Evolutionary conservation across 2,888 invertebrate genomes (phyloP).

Genomic region (Ophion ventricosus): DNA sequence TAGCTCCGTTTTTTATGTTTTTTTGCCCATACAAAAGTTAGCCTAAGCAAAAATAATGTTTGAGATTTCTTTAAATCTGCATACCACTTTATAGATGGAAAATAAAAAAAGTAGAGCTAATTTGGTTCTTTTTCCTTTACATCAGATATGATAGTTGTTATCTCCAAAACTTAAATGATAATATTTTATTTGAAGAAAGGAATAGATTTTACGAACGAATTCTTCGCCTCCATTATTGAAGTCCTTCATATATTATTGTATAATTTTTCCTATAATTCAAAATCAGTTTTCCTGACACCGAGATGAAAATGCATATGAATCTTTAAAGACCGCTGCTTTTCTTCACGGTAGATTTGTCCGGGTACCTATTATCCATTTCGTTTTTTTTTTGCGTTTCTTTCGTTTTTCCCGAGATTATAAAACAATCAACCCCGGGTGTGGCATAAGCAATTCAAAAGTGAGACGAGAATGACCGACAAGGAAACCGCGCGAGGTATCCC

Average conservation of each 20-base stretch:
- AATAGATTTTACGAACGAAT: too few species aligned
- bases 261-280: background rate
- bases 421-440: conserved; percentile 36
- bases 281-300: background rate
- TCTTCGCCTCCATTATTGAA: background rate
- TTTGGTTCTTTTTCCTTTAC: too few species aligned
- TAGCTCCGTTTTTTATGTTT: too few species aligned
- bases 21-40: too few species aligned
- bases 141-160: too few species aligned
- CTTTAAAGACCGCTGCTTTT: conserved; percentile 16
- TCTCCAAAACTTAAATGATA: too few species aligned
- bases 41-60: too few species aligned
- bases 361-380: conserved; percentile 31
- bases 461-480: conserved; percentile 35
- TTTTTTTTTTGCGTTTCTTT: conserved; percentile 32
- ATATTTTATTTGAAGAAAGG: too few species aligned
- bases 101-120: too few species aligned
- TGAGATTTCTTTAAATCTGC: too few species aligned
- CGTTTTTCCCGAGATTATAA: conserved; percentile 44
- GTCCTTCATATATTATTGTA: background rate
- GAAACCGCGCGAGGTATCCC: conserved; percentile 4
- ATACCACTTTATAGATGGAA: too few species aligned
- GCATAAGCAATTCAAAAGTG: conserved; percentile 45
- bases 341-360: conserved; percentile 18
- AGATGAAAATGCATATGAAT: background rate